Evolutionary conservation across 2,888 invertebrate species (phyloP), one percentile per base, ranked within the genome.

Genomic region (Mesochorus sp.): DNA sequence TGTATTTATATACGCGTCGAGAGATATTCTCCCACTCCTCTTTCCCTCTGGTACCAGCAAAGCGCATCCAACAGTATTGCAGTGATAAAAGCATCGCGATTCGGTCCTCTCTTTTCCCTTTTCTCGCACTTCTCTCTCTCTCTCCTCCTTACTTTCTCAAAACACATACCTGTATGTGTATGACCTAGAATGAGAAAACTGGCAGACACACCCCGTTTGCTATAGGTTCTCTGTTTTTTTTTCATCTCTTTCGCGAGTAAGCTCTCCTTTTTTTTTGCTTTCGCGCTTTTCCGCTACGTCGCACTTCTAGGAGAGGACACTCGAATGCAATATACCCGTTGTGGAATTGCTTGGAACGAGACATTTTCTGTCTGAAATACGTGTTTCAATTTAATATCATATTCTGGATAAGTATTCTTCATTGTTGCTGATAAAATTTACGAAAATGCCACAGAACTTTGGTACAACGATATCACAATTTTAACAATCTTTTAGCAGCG

Each of bases 41-140:
- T 51, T 8, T 53, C 24, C 26, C 28, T 39, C 66, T 12, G n/a
- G 19, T 21, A 37, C 44, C 14, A 68, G 34, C 26, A 49, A 70
- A 21, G 67, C 62, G 55, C 67, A 77, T 62, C 44, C 62, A 53
- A 14, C 55, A 10, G 26, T 37, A 70, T 59, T 26, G 34, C 59
- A 55, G 55, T 57, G 62, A 73, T 77, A 72, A 77, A 73, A 75
- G 68, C 67, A 59, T 59, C 61, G 24, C 53, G 53, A 59, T 44
- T 49, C 17, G 37, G 14, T 12, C 28, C 44, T 31, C 12, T 14
- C 8, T 28, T 28, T n/a, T n/a, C 1, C 3, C 37, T n/a, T 61
- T 37, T 61, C 39, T 34, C 66, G 39, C 24, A 4, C 8, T 39
- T 28, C 17, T 26, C 34, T n/a, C 37, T 31, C 14, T 8, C 19